These are phyloP conservation scores for Rafetus swinhoei DNA, from an alignment of 2,113 vertebrate genomes.

Conservation along the genomic window DNA sequence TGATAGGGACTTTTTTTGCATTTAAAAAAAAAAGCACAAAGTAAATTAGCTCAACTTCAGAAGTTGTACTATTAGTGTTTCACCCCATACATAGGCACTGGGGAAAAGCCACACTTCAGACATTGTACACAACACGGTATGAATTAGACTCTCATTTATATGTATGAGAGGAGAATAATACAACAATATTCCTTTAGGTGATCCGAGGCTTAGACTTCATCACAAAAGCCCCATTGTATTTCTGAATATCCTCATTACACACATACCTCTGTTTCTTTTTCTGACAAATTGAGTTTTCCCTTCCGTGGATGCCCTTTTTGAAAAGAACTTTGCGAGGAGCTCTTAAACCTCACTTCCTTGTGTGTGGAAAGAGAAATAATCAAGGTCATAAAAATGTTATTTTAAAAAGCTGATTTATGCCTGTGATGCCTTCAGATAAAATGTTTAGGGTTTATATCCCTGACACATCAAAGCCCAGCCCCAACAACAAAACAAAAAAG, in stretches of 20 bases:
- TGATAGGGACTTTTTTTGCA: not conserved
- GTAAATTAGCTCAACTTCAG: not conserved
- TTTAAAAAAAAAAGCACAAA: not conserved
- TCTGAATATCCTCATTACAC: slow-evolving; percentile 5
- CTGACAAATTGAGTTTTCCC: slow-evolving; percentile 34
- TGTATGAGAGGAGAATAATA: not conserved
- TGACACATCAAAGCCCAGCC: slow-evolving; percentile 4
- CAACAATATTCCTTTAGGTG: not conserved
- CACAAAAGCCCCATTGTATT: not conserved
- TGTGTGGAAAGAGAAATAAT: slow-evolving; percentile 4
- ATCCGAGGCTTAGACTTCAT: not conserved
- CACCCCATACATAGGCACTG: not conserved
- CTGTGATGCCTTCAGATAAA: not conserved
- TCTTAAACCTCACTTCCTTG: slow-evolving; percentile 13
- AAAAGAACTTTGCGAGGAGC: slow-evolving; percentile 3
- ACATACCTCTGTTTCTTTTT: not conserved
- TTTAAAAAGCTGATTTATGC: slow-evolving; percentile 49
- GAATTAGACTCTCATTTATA: not conserved
- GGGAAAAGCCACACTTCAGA: not conserved
- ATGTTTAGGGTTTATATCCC: not conserved
- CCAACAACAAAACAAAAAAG: slow-evolving; percentile 31
- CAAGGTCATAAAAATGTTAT: slow-evolving; percentile 32
- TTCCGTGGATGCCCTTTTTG: not conserved
- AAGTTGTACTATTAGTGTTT: not conserved
- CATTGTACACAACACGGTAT: rapidly evolving